These are phyloP conservation scores for Cephalophus harveyi DNA, from an alignment of 2,113 vertebrate genomes.

Conservation along the genomic window DNA sequence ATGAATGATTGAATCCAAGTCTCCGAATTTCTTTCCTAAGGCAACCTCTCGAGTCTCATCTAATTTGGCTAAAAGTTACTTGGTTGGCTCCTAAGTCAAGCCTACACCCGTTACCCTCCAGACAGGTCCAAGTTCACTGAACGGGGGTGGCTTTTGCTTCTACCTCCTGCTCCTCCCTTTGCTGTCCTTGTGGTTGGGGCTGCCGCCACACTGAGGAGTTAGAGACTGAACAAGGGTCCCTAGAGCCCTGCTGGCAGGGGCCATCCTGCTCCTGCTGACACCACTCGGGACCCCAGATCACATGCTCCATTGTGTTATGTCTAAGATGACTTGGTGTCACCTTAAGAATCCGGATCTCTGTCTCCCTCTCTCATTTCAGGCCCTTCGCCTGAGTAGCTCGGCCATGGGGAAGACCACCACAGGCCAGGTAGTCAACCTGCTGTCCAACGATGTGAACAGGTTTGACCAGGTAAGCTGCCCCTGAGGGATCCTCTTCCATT, in stretches of 20 bases:
- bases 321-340: not conserved
- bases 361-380: not conserved
- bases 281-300: not conserved
- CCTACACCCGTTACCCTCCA: not conserved
- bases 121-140: not conserved
- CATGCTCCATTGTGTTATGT: not conserved
- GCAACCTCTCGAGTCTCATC: no score
- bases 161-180: accelerated
- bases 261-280: not conserved
- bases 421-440: no score
- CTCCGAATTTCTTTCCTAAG: no score
- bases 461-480: not conserved
- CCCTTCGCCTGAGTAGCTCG: accelerated
- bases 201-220: accelerated
- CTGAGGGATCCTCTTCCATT: not conserved
- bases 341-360: not conserved
- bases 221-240: not conserved
- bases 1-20: not conserved
- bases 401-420: not conserved
- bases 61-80: not conserved
- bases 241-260: not conserved
- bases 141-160: not conserved
- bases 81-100: not conserved
- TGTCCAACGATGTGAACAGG: not conserved
- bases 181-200: accelerated